These are phyloP conservation scores for Neosilurus hyrtlii DNA, from an alignment of 2,797 vertebrate species.

Conservation along the genomic window DNA sequence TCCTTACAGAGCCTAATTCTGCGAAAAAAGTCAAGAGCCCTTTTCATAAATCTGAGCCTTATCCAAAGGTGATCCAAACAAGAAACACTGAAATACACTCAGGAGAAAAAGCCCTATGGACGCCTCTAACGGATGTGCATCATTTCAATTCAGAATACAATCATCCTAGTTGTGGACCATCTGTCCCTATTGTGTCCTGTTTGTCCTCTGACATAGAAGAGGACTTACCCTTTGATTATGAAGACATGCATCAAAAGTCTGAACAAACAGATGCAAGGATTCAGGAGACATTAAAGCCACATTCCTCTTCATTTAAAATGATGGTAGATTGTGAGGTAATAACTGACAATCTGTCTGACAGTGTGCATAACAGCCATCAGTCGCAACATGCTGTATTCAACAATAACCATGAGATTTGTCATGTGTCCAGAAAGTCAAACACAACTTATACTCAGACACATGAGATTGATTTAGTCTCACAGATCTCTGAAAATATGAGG, in stretches of 20 bases:
- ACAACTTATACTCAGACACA: slow-evolving; percentile 19
- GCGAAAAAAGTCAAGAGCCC: slow-evolving; percentile 21
- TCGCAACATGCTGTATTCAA: slow-evolving; percentile 43
- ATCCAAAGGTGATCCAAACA: slow-evolving; percentile 5
- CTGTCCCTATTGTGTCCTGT: slow-evolving; percentile 23
- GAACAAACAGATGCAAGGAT: slow-evolving; percentile 32
- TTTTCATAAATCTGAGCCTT: slow-evolving; percentile 13
- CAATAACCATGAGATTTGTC: slow-evolving; percentile 51
- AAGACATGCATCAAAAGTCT: slow-evolving; percentile 52
- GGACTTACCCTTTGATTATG: slow-evolving; percentile 48
- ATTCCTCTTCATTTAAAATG: slow-evolving; percentile 14
- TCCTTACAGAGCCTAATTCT: slow-evolving; percentile 43
- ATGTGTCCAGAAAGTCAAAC: slow-evolving; percentile 12
- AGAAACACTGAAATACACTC: slow-evolving; percentile 27
- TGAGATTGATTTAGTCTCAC: slow-evolving; percentile 14
- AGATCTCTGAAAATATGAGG: slow-evolving; percentile 24
- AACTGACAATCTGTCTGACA: slow-evolving; percentile 42
- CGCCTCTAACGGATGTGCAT: slow-evolving; percentile 28
- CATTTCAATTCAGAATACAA: slow-evolving; percentile 35
- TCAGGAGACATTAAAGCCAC: slow-evolving; percentile 13
- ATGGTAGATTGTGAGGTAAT: slow-evolving; percentile 3
- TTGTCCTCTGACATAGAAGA: slow-evolving; percentile 44
- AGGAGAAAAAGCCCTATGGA: slow-evolving; percentile 34
- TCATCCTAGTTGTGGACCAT: slow-evolving; percentile 16
- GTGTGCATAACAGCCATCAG: slow-evolving; percentile 50